phyloP scores from a whole-genome alignment of 1,140 invertebrate species.

The Bacillus rossius region DNA sequence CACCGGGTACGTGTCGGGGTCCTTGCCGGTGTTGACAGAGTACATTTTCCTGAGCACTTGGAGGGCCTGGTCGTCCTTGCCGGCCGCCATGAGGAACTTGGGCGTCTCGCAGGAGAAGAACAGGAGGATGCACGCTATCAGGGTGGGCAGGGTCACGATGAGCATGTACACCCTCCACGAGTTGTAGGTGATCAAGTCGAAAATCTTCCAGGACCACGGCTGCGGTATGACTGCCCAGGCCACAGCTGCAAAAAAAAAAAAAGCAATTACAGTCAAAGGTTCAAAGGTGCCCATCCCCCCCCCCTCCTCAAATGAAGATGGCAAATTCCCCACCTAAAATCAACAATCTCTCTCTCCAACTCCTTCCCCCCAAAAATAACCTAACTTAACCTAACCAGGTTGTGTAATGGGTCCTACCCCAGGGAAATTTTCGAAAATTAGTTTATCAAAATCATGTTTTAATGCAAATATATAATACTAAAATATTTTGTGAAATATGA shows the following conservation, averaged over 20 bases:
- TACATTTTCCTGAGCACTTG: constrained; percentile 27
- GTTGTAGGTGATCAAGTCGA: constrained; percentile 11
- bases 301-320: too few relatives aligned
- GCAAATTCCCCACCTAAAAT: too few relatives aligned
- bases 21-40: constrained; percentile 23
- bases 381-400: too few relatives aligned
- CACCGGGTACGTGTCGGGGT: constrained; percentile 27
- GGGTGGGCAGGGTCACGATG: background rate
- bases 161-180: constrained; percentile 15
- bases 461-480: too few relatives aligned
- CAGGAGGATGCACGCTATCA: constrained; percentile 17
- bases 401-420: too few relatives aligned
- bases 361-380: too few relatives aligned
- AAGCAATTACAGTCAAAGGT: too few relatives aligned
- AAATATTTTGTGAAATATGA: too few relatives aligned
- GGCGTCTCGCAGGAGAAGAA: constrained; percentile 47
- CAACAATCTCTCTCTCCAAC: too few relatives aligned
- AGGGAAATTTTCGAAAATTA: too few relatives aligned
- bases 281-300: too few relatives aligned
- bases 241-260: constrained; percentile 1
- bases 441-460: too few relatives aligned
- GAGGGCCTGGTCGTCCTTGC: constrained; percentile 30
- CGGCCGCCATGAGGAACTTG: constrained; percentile 41
- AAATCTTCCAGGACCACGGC: background rate
- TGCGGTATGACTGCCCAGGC: constrained; percentile 13